These are phyloP conservation scores for Aethes cnicana DNA, from an alignment of 2,888 invertebrate species.

Conservation along the genomic window DNA sequence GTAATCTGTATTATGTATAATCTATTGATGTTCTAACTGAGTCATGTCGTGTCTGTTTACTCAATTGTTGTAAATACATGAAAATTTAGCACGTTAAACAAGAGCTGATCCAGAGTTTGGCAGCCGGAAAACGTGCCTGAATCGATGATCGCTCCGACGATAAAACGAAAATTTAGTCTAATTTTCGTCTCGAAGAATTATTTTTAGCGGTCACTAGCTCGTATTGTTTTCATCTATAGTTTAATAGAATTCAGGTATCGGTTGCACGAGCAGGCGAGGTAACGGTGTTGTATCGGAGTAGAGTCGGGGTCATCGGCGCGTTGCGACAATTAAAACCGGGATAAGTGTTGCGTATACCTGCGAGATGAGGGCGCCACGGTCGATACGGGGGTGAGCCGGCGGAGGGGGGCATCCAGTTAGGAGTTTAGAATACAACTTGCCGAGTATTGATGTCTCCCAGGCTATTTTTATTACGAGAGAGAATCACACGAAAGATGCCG, in stretches of 20 bases:
- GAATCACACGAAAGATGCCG: slow-evolving; percentile 41
- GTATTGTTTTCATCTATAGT: slow-evolving; percentile 21
- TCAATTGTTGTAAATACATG: not conserved
- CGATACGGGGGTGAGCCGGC: slow-evolving; percentile 64
- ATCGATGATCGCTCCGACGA: not conserved
- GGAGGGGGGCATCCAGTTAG: slow-evolving; percentile 65
- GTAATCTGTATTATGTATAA: no score
- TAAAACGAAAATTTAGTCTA: slow-evolving; percentile 15
- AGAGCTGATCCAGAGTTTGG: no score
- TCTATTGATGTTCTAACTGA: no score
- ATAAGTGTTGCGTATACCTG: slow-evolving; percentile 81
- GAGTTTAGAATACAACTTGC: slow-evolving; percentile 77
- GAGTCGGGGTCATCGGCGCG: slow-evolving; percentile 70
- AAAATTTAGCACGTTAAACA: not conserved
- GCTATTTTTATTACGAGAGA: slow-evolving; percentile 51
- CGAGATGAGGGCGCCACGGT: slow-evolving; percentile 78
- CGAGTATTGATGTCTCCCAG: slow-evolving; percentile 67
- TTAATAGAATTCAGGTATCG: slow-evolving; percentile 13
- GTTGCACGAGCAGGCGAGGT: slow-evolving; percentile 36
- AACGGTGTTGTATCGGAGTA: slow-evolving; percentile 48
- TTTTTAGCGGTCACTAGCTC: slow-evolving; percentile 18
- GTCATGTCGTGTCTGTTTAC: no score
- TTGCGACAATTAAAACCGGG: slow-evolving; percentile 81
- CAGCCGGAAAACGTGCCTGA: no score
- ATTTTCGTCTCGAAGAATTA: slow-evolving; percentile 28